phyloP scores from a whole-genome alignment of 2,888 invertebrate genomes.

The Gryllus longicercus region DNA sequence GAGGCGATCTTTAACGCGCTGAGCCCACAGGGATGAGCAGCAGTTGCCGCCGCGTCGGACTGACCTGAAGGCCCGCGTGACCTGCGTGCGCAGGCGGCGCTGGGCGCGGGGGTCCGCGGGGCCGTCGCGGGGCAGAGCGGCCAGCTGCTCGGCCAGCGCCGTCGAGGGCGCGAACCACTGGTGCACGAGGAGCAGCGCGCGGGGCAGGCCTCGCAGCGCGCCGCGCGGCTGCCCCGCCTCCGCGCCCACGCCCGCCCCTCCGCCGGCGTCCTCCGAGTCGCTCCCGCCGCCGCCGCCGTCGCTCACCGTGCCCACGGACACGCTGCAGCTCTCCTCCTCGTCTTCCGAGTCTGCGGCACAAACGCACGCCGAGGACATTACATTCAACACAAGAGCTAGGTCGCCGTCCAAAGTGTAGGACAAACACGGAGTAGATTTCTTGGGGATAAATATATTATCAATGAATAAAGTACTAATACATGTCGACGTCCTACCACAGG shows the following conservation, averaged over 20 bases:
- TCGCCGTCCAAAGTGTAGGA: no score
- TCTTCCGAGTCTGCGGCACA: neutral
- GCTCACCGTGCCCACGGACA: neutral
- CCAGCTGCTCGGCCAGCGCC: constrained; percentile 45
- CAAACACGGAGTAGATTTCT: no score
- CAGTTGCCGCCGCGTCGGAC: neutral
- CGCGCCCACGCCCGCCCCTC: constrained; percentile 49
- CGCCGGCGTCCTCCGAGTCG: constrained; percentile 41
- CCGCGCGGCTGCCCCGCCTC: neutral
- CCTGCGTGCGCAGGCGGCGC: constrained; percentile 28
- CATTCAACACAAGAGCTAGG: no score
- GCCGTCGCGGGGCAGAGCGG: constrained; percentile 39
- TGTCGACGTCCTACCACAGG: no score
- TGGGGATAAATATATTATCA: no score
- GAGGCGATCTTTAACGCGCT: no score
- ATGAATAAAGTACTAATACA: no score
- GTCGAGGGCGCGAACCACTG: constrained; percentile 51
- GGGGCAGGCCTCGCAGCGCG: constrained; percentile 39
- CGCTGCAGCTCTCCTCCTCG: neutral
- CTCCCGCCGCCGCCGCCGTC: neutral
- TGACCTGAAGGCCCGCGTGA: constrained; percentile 41
- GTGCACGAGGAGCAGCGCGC: constrained; percentile 50
- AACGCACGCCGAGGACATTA: neutral
- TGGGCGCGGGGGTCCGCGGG: constrained; percentile 4
- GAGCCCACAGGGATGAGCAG: no score